Evolutionary conservation across 2,888 invertebrate species (phyloP), one percentile per base, ranked within the genome.

Genomic region (Neelides folsomi): DNA sequence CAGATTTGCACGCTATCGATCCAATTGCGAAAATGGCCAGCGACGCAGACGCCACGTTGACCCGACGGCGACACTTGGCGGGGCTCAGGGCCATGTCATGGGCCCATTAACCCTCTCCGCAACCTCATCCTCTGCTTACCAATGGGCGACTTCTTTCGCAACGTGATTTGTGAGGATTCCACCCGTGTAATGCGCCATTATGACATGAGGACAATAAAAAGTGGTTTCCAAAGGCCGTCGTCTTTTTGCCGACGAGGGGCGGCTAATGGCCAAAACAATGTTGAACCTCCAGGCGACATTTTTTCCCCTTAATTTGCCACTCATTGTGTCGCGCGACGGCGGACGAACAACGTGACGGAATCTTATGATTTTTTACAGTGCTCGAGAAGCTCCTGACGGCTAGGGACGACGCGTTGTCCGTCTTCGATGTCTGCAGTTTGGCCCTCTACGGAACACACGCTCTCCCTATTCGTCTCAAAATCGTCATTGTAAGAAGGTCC

Each of bases 361-460:
- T 38, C 27, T 52, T 47, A 10, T 47, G 49, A 34, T 47, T 43
- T 12, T 35, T 52, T 55, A 10, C 52, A 60, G 60, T 60, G 47
- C 49, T 60, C 41, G 60, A 60, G 47, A 60, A 58, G 34, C 52
- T 60, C 37, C 42, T 60, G 42, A 56, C 57, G 46, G 54, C 55
- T 38, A 48, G 58, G 38, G 60, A 60, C 46, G 60, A 58, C 40
- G 54, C 57, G 10, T 45, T 60, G 39, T 58, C 58, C 15, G 55
- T 60, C 38, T 57, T 60, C 44, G 60, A 60, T 53, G 60, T 60
- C n/a, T 58, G 60, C 53, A 57, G 57, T 43, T 48, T 60, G 42
- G 60, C 60, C 35, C 51, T 60, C 13, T 60, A 60, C 47, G 60
- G 60, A 16, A 58, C 60, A 15, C 60, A 60, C 52, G 60, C 60